Conservation (phyloP, 92 coral and sea anemone species). For the Pocillopora grandis region DNA sequence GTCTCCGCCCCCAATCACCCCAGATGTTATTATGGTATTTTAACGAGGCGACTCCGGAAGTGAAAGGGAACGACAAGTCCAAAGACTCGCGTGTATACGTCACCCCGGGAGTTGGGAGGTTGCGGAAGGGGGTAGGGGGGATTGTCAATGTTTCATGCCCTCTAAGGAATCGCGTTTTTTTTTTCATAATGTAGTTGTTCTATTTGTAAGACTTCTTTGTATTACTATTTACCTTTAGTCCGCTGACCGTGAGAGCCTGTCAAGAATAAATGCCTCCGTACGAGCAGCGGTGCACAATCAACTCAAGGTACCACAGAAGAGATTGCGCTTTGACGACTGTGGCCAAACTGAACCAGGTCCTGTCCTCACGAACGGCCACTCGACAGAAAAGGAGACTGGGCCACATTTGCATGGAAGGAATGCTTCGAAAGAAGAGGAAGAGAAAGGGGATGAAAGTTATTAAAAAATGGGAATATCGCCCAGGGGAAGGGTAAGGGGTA, state of each 20-base stretch:
- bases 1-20: no score
- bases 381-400: slow-evolving; percentile 15
- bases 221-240: slow-evolving; percentile 38
- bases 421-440: neutral
- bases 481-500: neutral
- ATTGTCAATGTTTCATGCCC: no score
- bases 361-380: slow-evolving; percentile 18
- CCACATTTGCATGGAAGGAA: slow-evolving; percentile 10
- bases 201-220: neutral
- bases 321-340: slow-evolving; percentile 53
- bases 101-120: neutral
- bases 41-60: neutral
- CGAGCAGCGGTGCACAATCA: slow-evolving; percentile 42
- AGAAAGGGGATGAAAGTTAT: neutral
- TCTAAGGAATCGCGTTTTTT: no score
- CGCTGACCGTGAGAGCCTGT: slow-evolving; percentile 58
- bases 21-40: no score
- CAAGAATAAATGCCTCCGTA: slow-evolving; percentile 66
- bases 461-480: neutral
- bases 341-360: slow-evolving; percentile 13
- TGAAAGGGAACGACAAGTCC: neutral
- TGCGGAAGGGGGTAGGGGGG: neutral
- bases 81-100: neutral
- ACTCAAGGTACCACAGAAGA: slow-evolving; percentile 48
- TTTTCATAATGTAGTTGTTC: neutral